Percentiles rank a stretch among this genome's conserved stretches.
phyloP scores from a whole-genome alignment of 1,140 invertebrate genomes.

The Penaeus japonicus region DNA sequence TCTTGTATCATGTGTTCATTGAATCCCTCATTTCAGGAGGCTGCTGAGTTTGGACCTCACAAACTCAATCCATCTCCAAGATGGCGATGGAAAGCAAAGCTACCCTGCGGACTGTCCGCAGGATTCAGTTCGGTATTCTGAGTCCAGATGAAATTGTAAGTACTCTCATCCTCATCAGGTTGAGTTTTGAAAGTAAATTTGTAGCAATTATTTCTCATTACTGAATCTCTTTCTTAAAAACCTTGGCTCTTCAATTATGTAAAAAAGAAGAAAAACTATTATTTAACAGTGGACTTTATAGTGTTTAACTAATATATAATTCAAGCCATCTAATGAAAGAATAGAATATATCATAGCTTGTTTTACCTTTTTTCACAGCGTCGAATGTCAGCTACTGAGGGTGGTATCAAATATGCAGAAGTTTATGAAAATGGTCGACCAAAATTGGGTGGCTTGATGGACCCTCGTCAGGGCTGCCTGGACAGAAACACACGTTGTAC shows the following conservation, averaged over 20 bases:
- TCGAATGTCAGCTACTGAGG: slow-evolving; percentile 97
- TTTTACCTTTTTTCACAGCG: slow-evolving; percentile 67
- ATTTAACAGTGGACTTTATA: background rate
- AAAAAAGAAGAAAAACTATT: background rate
- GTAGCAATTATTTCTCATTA: background rate
- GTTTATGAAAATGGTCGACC: slow-evolving; percentile 99
- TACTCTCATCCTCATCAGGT: slow-evolving; percentile 61
- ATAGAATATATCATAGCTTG: too few species aligned
- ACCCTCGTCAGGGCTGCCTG: slow-evolving; percentile 96
- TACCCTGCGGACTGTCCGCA: slow-evolving; percentile 90
- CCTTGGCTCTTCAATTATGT: background rate
- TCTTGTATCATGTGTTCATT: too few species aligned
- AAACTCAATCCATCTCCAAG: background rate
- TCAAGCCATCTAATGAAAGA: too few species aligned
- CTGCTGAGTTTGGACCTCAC: background rate
- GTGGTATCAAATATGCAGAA: slow-evolving; percentile 94
- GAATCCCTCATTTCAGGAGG: too few species aligned
- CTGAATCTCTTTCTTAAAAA: background rate
- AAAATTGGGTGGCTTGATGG: slow-evolving; percentile 97
- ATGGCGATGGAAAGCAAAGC: slow-evolving; percentile 84
- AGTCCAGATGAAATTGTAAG: slow-evolving; percentile 93
- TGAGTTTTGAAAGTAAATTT: too few species aligned
- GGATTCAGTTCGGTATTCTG: slow-evolving; percentile 98
- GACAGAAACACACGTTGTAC: slow-evolving; percentile 93
- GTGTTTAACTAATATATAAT: too few species aligned